phyloP scores from a whole-genome alignment of 1,140 invertebrate species.

The Mactra quadrangularis region DNA sequence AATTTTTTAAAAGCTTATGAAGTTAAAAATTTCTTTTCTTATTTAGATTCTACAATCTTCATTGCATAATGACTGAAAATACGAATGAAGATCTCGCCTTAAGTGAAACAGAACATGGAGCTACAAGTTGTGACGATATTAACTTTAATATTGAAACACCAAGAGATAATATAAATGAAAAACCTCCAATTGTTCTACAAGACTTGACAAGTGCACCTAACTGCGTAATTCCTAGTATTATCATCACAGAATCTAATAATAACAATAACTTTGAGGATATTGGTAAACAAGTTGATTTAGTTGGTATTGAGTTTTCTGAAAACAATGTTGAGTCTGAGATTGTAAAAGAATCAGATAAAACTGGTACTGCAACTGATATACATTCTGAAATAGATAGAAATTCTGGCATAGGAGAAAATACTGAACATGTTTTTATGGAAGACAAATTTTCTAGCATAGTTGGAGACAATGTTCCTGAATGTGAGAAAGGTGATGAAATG shows the following conservation, averaged over 20 bases:
- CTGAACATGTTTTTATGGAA: not conserved
- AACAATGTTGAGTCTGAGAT: not conserved
- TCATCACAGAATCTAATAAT: slow-evolving; percentile 15
- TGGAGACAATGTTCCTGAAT: not conserved
- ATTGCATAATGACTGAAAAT: too few species aligned
- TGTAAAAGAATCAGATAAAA: not conserved
- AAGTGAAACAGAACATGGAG: too few species aligned
- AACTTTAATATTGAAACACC: slow-evolving; percentile 8
- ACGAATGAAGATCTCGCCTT: too few species aligned
- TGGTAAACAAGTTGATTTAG: not conserved
- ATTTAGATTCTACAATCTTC: too few species aligned
- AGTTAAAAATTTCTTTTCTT: too few species aligned
- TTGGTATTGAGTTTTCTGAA: not conserved
- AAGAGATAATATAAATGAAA: not conserved
- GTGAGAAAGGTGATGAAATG: not conserved
- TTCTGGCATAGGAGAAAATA: not conserved
- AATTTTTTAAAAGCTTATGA: too few species aligned
- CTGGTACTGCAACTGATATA: not conserved
- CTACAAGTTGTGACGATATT: slow-evolving; percentile 9
- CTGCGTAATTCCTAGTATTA: slow-evolving; percentile 1
- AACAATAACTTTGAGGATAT: too few species aligned
- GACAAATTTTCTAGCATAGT: not conserved
- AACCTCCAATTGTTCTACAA: too few species aligned
- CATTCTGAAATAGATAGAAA: not conserved
- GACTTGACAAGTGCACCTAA: not conserved